Evolutionary conservation across 2,888 invertebrate genomes (phyloP).

Genomic region (Sycophila texana): DNA sequence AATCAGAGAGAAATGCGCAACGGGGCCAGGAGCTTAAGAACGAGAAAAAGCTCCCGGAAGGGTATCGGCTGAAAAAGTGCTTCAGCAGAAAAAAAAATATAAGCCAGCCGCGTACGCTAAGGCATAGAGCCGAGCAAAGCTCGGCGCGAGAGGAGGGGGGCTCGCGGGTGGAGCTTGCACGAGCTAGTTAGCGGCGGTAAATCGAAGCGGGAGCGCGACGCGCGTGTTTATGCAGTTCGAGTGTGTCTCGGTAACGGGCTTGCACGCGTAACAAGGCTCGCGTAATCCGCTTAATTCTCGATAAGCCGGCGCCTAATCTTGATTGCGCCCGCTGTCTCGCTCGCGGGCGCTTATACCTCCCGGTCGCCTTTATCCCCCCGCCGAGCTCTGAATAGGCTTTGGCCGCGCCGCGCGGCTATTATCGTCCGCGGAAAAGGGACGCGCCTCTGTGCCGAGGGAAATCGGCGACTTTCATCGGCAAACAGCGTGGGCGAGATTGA

Average conservation of each 20-base stretch:
- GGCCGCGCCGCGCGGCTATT: not conserved
- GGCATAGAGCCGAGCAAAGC: too few species aligned
- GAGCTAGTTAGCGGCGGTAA: constrained; percentile 40
- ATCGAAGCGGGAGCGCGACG: constrained; percentile 26
- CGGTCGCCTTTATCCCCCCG: not conserved
- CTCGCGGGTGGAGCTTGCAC: not conserved
- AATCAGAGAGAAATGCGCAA: constrained; percentile 15
- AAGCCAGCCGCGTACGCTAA: too few species aligned
- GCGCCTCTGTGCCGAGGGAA: not conserved
- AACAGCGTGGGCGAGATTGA: too few species aligned
- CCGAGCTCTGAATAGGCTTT: not conserved
- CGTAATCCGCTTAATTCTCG: constrained; percentile 70
- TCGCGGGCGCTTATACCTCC: not conserved
- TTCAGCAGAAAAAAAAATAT: not conserved
- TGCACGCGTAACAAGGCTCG: constrained; percentile 58
- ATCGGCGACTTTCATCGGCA: not conserved
- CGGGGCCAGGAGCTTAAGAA: constrained; percentile 8
- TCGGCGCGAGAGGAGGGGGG: too few species aligned
- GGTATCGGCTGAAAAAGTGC: not conserved
- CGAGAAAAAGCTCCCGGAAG: not conserved
- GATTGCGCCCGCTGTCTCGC: constrained; percentile 57
- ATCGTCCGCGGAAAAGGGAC: not conserved
- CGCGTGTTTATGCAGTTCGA: constrained; percentile 57
- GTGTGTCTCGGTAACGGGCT: constrained; percentile 52
- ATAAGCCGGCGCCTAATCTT: constrained; percentile 70